Conservation (phyloP, 2,888 invertebrate genomes). For the Tuta absoluta region DNA sequence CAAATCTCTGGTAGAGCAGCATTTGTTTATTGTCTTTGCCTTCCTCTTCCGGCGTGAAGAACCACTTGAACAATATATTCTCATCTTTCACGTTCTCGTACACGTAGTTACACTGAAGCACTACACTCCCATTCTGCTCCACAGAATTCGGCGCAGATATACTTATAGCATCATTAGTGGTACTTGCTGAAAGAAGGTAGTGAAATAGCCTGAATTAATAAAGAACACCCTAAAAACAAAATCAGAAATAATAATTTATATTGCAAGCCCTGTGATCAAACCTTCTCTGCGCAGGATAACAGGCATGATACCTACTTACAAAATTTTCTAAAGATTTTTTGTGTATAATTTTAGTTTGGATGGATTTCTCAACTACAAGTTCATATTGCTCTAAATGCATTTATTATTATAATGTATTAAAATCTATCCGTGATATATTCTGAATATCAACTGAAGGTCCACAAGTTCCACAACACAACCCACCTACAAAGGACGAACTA, state of each 20-base stretch:
- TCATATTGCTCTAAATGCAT: neutral
- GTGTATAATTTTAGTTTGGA: too few species aligned
- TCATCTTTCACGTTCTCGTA: slow-evolving; percentile 35
- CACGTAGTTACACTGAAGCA: slow-evolving; percentile 54
- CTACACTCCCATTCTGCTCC: slow-evolving; percentile 51
- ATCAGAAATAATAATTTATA: too few species aligned
- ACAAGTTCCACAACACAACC: too few species aligned
- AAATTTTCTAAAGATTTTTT: too few species aligned
- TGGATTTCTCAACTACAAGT: neutral
- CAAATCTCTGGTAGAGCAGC: slow-evolving; percentile 7
- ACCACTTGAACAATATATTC: slow-evolving; percentile 62
- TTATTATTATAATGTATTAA: neutral
- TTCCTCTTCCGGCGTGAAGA: slow-evolving; percentile 50
- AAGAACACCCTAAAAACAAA: too few species aligned
- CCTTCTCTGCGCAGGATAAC: too few species aligned
- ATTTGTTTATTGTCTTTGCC: neutral
- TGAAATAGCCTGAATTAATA: neutral
- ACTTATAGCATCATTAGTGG: slow-evolving; percentile 55
- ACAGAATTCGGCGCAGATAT: slow-evolving; percentile 59
- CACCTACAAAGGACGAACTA: neutral
- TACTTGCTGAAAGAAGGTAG: slow-evolving; percentile 51
- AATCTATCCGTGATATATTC: neutral
- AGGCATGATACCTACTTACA: too few species aligned
- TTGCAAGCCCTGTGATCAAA: too few species aligned
- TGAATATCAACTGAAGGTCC: neutral